Evolutionary conservation across 1,140 invertebrate genomes (phyloP).

Genomic region (Neodiprion virginianus): DNA sequence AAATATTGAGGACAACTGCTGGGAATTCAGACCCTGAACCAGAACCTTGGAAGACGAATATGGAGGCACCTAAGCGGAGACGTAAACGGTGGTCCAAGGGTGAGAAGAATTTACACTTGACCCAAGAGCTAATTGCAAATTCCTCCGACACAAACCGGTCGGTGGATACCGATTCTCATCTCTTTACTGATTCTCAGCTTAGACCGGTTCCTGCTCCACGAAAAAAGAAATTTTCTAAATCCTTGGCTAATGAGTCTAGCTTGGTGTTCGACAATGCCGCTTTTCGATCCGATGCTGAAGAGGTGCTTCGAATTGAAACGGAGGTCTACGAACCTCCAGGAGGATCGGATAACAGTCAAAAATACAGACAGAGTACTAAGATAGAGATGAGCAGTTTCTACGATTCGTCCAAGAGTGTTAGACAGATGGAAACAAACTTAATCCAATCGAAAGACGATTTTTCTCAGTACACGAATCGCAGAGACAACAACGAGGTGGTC

Average conservation of each 20-base stretch:
- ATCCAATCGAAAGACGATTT: not conserved
- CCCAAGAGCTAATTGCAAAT: not conserved
- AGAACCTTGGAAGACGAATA: conserved; percentile 16
- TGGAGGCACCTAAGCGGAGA: conserved; percentile 32
- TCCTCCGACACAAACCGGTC: not conserved
- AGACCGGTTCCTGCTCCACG: conserved; percentile 39
- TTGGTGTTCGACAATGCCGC: conserved; percentile 41
- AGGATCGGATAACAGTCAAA: not conserved
- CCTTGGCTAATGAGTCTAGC: not conserved
- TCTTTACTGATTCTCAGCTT: conserved; percentile 14
- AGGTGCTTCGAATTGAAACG: conserved; percentile 51
- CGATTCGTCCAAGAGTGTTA: conserved; percentile 12
- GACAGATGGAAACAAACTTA: conserved; percentile 17
- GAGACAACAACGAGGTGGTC: not conserved
- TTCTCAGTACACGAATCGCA: not conserved
- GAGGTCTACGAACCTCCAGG: conserved; percentile 20
- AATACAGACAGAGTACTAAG: conserved; percentile 38
- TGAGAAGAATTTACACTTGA: conserved; percentile 26
- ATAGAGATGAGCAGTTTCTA: conserved; percentile 38
- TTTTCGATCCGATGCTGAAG: conserved; percentile 46
- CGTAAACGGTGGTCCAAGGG: conserved; percentile 44
- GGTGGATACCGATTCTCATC: not conserved
- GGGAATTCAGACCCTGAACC: conserved; percentile 40
- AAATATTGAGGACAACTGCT: conserved; percentile 11
- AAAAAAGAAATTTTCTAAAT: conserved; percentile 22